phyloP scores from a whole-genome alignment of 2,113 vertebrate genomes.

The Cyanoramphus novaezelandiae region DNA sequence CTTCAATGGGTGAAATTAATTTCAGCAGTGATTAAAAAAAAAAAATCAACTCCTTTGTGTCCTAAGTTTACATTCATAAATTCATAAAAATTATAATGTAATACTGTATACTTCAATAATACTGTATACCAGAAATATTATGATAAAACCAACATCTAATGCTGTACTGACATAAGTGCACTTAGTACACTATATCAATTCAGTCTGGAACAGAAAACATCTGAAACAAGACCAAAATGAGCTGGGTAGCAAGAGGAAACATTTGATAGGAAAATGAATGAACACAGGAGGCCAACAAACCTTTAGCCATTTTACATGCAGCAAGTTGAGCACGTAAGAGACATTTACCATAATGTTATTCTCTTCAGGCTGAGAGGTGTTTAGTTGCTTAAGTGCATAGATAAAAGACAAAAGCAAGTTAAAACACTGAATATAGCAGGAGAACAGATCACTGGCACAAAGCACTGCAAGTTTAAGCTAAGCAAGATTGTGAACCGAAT shows the following conservation, averaged over 20 bases:
- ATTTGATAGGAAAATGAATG: conserved; percentile 75
- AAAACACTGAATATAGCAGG: conserved; percentile 58
- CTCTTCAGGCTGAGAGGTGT: conserved; percentile 79
- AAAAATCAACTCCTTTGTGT: not conserved
- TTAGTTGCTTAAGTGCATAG: conserved; percentile 81
- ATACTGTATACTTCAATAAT: not conserved
- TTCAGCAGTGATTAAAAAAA: not conserved
- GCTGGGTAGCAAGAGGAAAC: conserved; percentile 80
- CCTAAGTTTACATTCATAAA: not conserved
- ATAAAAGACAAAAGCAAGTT: conserved; percentile 79
- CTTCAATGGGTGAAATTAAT: not conserved
- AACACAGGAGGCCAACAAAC: conserved; percentile 86
- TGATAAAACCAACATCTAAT: not conserved
- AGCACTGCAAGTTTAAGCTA: not conserved
- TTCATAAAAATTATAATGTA: not conserved
- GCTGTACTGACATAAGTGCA: not conserved
- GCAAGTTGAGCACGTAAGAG: conserved; percentile 88
- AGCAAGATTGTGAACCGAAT: not conserved
- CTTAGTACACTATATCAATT: not conserved
- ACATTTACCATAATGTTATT: conserved; percentile 90
- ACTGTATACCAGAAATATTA: not conserved
- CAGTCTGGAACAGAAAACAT: not conserved
- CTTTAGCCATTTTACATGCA: conserved; percentile 91
- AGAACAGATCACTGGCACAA: conserved; percentile 18
- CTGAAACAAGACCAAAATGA: not conserved